Percentiles rank a stretch among this genome's conserved stretches.
These are phyloP conservation scores for Trichogramma evanescens DNA, from an alignment of 2,888 invertebrate species.

Conservation along the genomic window DNA sequence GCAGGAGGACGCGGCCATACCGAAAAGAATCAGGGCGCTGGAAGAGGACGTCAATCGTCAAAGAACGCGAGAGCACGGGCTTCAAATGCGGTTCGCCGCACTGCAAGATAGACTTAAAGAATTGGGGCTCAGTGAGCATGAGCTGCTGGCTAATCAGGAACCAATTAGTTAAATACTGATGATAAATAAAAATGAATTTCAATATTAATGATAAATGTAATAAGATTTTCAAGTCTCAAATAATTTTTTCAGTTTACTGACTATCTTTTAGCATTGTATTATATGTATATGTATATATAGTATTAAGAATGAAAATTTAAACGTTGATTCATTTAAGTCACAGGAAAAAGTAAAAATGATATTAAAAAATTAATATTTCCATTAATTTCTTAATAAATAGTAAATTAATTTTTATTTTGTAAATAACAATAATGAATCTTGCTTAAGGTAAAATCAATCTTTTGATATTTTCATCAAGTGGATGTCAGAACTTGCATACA, in stretches of 20 bases:
- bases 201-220: not conserved
- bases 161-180: too few relatives aligned
- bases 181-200: not conserved
- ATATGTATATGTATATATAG: not conserved
- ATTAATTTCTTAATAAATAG: not conserved
- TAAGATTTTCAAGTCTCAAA: not conserved
- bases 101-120: constrained; percentile 59
- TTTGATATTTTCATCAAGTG: constrained; percentile 48
- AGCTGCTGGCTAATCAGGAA: too few relatives aligned
- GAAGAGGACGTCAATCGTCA: constrained; percentile 90
- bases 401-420: not conserved
- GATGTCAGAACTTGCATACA: constrained; percentile 60
- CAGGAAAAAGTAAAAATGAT: too few relatives aligned
- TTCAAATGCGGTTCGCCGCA: constrained; percentile 77
- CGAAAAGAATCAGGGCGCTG: constrained; percentile 80
- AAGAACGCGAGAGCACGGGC: constrained; percentile 79
- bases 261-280: not conserved
- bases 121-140: not conserved
- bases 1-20: constrained; percentile 85
- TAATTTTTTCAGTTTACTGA: too few relatives aligned
- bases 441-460: too few relatives aligned
- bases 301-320: not conserved
- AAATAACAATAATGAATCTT: not conserved
- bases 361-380: not conserved
- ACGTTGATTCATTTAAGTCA: not conserved